Evolutionary conservation across 1,140 invertebrate species (phyloP).

Genomic region (Spodoptera frugiperda): DNA sequence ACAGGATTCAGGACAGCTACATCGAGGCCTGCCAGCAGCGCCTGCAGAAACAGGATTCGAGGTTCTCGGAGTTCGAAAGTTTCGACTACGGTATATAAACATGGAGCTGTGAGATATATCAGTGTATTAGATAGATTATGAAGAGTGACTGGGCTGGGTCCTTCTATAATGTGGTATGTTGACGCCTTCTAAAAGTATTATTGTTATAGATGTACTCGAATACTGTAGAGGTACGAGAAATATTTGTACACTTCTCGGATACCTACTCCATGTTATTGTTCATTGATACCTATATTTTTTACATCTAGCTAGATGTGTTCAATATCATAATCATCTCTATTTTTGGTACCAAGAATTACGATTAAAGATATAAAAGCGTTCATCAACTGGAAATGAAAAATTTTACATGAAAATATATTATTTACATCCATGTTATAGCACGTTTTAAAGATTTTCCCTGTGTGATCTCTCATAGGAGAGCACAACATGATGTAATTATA

Average conservation of each 20-base stretch:
- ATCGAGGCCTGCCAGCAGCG: conserved; percentile 95
- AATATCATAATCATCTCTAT: conserved; percentile 81
- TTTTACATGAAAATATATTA: conserved; percentile 48
- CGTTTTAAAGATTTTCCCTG: conserved; percentile 14
- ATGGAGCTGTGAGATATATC: conserved; percentile 81
- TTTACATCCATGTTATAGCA: conserved; percentile 54
- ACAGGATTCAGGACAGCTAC: conserved; percentile 95
- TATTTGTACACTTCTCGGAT: conserved; percentile 84
- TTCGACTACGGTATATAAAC: conserved; percentile 90
- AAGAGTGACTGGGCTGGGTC: conserved; percentile 73
- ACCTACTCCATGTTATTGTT: conserved; percentile 85
- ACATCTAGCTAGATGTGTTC: conserved; percentile 85
- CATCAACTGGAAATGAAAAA: conserved; percentile 61
- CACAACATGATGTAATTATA: conserved; percentile 8
- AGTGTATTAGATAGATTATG: conserved; percentile 83
- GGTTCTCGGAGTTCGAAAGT: conserved; percentile 92
- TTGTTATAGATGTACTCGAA: conserved; percentile 83
- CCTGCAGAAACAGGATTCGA: conserved; percentile 94
- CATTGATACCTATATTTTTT: conserved; percentile 85
- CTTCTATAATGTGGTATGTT: conserved; percentile 81
- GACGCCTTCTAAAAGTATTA: conserved; percentile 85
- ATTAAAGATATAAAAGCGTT: conserved; percentile 58
- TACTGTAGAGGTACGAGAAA: conserved; percentile 80
- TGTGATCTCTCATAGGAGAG: conserved; percentile 28
- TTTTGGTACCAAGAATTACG: conserved; percentile 82